Percentiles rank a stretch among this genome's conserved stretches.
Evolutionary conservation across 2,888 invertebrate species (phyloP).

Genomic region (Ceraclea dissimilis): DNA sequence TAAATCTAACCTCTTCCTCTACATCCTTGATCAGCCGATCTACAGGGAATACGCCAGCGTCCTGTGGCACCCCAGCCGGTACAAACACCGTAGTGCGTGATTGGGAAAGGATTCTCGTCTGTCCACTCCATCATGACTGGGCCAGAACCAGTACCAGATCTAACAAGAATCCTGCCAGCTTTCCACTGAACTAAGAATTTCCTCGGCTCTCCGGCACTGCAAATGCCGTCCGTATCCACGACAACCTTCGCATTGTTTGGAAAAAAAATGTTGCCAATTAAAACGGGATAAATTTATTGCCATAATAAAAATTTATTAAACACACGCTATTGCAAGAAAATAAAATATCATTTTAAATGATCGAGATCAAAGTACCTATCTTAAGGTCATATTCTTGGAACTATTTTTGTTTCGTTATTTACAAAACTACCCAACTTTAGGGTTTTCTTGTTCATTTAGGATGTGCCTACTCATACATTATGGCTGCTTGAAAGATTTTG

Average conservation of each 20-base stretch:
- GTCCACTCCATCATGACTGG: slow-evolving; percentile 52
- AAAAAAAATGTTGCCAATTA: slow-evolving; percentile 7
- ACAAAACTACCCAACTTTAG: too few species aligned
- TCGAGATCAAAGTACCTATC: too few species aligned
- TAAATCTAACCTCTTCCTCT: slow-evolving; percentile 13
- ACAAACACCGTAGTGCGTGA: slow-evolving; percentile 56
- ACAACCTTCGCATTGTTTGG: slow-evolving; percentile 46
- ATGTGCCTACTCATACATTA: too few species aligned
- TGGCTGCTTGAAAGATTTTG: too few species aligned
- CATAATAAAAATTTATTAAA: not conserved
- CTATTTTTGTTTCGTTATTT: too few species aligned
- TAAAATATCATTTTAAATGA: too few species aligned
- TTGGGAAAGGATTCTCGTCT: slow-evolving; percentile 51
- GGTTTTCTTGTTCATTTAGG: too few species aligned
- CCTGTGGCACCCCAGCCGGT: slow-evolving; percentile 60
- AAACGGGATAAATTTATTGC: not conserved
- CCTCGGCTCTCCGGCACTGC: slow-evolving; percentile 49
- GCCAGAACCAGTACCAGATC: slow-evolving; percentile 40
- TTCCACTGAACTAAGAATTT: slow-evolving; percentile 52
- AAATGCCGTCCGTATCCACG: slow-evolving; percentile 50
- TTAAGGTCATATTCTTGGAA: too few species aligned
- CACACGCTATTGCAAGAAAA: too few species aligned
- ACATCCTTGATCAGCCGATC: not conserved
- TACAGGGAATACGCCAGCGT: slow-evolving; percentile 42
- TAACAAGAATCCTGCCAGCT: slow-evolving; percentile 46